These are phyloP conservation scores for Gymnobelideus leadbeateri DNA, from an alignment of 2,113 vertebrate genomes.

Conservation along the genomic window DNA sequence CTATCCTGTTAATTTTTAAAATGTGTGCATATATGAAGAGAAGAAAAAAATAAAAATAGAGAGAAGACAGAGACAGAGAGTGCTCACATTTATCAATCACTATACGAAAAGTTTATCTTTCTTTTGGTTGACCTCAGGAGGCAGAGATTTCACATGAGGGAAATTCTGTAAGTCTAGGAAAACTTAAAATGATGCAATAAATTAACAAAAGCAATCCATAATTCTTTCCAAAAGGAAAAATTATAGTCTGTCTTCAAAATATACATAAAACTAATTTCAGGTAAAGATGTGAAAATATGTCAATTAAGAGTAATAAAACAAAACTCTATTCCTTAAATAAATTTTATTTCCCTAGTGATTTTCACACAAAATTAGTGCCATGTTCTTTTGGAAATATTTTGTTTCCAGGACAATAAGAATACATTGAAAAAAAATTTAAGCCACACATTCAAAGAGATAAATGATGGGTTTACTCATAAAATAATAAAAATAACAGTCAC, in stretches of 20 bases:
- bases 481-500: constrained; percentile 12
- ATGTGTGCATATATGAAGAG: neutral
- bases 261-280: neutral
- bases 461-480: neutral
- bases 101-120: neutral
- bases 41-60: too few species aligned
- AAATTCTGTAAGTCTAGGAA: neutral
- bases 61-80: neutral
- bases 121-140: neutral
- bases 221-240: neutral
- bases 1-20: neutral
- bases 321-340: constrained; percentile 20
- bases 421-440: neutral
- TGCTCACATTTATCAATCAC: neutral
- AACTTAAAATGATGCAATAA: neutral
- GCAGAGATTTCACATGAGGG: neutral
- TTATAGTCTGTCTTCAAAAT: neutral
- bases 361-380: constrained; percentile 3
- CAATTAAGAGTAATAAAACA: neutral
- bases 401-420: neutral
- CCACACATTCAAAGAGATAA: neutral
- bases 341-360: constrained; percentile 25
- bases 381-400: constrained; percentile 25
- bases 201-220: neutral
- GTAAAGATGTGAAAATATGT: neutral